Evolutionary conservation across 2,113 vertebrate genomes (phyloP).

Genomic region (Rhabdornis inornatus): DNA sequence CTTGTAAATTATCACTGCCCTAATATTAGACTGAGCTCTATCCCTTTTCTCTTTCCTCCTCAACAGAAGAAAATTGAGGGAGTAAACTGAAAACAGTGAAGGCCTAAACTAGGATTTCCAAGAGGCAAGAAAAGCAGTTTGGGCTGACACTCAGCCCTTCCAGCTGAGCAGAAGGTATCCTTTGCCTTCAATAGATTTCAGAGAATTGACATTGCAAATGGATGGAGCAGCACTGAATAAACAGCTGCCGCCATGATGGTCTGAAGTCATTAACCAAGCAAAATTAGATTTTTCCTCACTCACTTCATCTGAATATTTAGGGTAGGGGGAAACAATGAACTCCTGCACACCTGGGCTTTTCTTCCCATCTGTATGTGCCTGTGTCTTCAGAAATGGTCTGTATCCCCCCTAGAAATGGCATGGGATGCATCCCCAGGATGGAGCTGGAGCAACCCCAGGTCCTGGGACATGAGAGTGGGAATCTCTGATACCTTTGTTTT

Average conservation of each 20-base stretch:
- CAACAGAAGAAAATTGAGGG: neutral
- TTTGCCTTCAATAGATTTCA: neutral
- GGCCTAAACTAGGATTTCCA: neutral
- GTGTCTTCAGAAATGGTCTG: neutral
- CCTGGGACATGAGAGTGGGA: neutral
- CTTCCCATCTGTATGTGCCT: neutral
- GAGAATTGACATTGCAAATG: neutral
- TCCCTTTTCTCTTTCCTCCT: neutral
- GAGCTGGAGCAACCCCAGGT: neutral
- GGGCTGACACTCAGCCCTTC: neutral
- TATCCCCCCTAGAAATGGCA: neutral
- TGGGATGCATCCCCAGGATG: neutral
- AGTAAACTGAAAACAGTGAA: neutral
- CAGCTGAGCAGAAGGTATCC: neutral
- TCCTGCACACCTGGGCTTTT: neutral
- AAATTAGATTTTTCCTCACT: neutral
- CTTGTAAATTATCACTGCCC: neutral
- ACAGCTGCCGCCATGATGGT: neutral
- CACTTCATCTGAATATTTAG: neutral
- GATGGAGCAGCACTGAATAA: neutral
- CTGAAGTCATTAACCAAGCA: neutral
- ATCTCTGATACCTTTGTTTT: neutral
- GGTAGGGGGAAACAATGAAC: neutral
- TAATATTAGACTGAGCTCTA: neutral
- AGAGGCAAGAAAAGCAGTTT: neutral